These are phyloP conservation scores for Pardosa pseudoannulata DNA, from an alignment of 2,888 invertebrate species.

Conservation along the genomic window DNA sequence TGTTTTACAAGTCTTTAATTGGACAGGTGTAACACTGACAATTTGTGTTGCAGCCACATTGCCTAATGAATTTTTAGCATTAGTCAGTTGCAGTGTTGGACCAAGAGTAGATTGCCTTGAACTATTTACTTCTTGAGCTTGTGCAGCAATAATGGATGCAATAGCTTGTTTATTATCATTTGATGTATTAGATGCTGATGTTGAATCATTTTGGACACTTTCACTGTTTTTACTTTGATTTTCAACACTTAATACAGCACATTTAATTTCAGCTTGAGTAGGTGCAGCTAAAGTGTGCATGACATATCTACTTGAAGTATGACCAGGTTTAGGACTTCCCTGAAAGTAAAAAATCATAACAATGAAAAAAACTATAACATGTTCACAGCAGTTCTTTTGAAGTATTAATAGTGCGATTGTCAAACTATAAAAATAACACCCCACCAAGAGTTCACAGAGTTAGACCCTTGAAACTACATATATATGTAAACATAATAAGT, in stretches of 20 bases:
- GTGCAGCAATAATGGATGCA: conserved; percentile 30
- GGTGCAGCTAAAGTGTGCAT: conserved; percentile 41
- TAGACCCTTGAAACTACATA: no score
- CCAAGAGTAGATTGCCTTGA: conserved; percentile 62
- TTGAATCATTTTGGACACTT: conserved; percentile 8
- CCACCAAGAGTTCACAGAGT: no score
- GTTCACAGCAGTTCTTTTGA: no score
- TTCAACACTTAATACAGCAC: conserved; percentile 33
- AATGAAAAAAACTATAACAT: no score
- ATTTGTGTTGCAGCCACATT: conserved; percentile 73
- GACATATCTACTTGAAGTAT: conserved; percentile 44
- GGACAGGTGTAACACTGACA: conserved; percentile 67
- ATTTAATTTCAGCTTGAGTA: conserved; percentile 53
- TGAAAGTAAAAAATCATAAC: no score
- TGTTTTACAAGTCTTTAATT: conserved; percentile 32
- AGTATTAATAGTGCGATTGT: no score
- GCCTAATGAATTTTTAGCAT: conserved; percentile 71
- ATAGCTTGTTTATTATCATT: conserved; percentile 8
- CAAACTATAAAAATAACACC: no score
- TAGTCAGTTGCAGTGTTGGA: conserved; percentile 60
- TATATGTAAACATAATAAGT: no score
- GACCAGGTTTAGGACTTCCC: conserved; percentile 63
- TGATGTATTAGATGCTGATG: conserved; percentile 2
- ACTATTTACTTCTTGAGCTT: conserved; percentile 28
- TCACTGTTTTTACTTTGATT: conserved; percentile 47